Base-by-base conservation (phyloP, 2,797 vertebrate species). In the Sternarchorhynchus goeldii region DNA sequence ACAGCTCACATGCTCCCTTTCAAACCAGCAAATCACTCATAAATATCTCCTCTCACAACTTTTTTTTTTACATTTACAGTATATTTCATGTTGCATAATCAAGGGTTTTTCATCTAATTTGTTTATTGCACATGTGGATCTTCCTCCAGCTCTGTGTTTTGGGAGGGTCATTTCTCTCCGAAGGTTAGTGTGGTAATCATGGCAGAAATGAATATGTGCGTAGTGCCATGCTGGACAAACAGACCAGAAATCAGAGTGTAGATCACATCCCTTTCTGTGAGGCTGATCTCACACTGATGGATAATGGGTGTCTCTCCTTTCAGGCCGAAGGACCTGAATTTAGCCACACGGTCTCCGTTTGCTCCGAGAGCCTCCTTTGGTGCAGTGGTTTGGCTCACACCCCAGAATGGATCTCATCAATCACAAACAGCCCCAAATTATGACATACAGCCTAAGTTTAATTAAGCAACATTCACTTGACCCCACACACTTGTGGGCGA, bases 71-170 rank as follows among this genome's bases (percentile, higher is more conserved):
- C 17, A 71, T 59, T 78, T 36, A 34, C 6, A 83, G 79, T 80
- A 89, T 88, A 88, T 90, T 89, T 91, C 88, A 87, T 89, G 88
- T 86, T 63, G 85, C 85, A 87, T 92, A 92, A 92, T 92, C 90
- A 90, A 75, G 84, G 73, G 85, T 87, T 89, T 90, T 83, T 83
- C 74, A 85, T 81, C 85, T 25, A 25, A 25, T 25, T 25, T 82
- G 84, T 77, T 74, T 50, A 65, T 53, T 55, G 69, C 80, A 71
- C 60, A 69, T 60, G 32, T 60, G 21, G 65, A 77, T 71, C 76
- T 83, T 83, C 86, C 76, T 76, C 80, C 79, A 80, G 73, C 88
- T 77, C 69, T 86, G 64, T 85, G 86, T 85, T 84, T 82, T 1
- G 25, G 74, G 79, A 89, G 67, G 85, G 89, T 91, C 89, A 90